Evolutionary conservation across 2,113 vertebrate genomes (phyloP).

Genomic region (Pachypanchax playfairii): DNA sequence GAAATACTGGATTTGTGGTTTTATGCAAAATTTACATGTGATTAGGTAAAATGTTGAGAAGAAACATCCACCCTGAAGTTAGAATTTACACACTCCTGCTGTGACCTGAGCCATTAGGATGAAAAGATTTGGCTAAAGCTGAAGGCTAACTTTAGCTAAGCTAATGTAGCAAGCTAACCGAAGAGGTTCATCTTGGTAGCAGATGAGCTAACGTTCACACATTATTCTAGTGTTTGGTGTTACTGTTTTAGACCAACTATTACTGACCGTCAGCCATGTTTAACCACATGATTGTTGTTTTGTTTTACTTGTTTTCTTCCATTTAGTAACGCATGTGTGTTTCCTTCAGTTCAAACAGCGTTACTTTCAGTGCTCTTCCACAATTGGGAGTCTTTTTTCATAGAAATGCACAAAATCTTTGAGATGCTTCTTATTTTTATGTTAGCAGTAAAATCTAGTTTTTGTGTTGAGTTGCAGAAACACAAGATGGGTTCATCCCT

Average conservation of each 20-base stretch:
- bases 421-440: background rate
- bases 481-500: background rate
- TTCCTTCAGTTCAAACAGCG: background rate
- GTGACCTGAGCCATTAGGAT: background rate
- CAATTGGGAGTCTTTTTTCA: background rate
- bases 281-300: too few relatives aligned
- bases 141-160: background rate
- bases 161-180: background rate
- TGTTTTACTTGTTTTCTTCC: too few relatives aligned
- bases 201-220: background rate
- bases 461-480: too few relatives aligned
- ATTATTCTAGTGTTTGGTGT: background rate
- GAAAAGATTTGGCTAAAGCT: background rate
- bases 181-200: background rate
- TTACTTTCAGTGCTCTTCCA: constrained; percentile 1
- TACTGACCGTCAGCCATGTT: background rate
- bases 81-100: constrained; percentile 19
- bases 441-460: too few relatives aligned
- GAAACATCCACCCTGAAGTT: constrained; percentile 20
- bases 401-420: too few relatives aligned
- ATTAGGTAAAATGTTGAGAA: constrained; percentile 17
- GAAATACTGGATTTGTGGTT: constrained; percentile 32
- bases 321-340: too few relatives aligned
- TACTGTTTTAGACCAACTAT: too few relatives aligned
- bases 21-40: too few relatives aligned